These are phyloP conservation scores for Lordiphosa mommai DNA, from an alignment of 1,140 invertebrate genomes.

Conservation along the genomic window DNA sequence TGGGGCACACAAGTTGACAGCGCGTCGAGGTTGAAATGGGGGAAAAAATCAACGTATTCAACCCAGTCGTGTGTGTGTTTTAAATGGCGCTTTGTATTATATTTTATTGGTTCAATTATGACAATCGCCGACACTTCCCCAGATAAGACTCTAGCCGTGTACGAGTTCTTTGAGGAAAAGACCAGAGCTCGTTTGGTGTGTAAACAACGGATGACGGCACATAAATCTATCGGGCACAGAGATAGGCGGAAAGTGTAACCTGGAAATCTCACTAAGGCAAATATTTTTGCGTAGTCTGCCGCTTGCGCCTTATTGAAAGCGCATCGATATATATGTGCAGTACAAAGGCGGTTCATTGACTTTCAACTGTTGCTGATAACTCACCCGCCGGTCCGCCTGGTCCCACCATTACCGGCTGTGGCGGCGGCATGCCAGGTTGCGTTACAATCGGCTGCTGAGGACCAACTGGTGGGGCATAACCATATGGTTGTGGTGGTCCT, in stretches of 20 bases:
- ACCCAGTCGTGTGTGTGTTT: slow-evolving; percentile 40
- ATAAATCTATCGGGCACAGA: too few species aligned
- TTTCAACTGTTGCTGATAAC: slow-evolving; percentile 15
- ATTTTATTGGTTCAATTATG: slow-evolving; percentile 73
- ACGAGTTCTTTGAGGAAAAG: not conserved
- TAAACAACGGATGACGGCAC: not conserved
- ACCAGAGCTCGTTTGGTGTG: too few species aligned
- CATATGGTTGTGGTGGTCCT: slow-evolving; percentile 10
- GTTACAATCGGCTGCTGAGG: slow-evolving; percentile 53
- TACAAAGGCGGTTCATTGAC: not conserved
- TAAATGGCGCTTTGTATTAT: slow-evolving; percentile 72
- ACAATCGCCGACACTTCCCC: slow-evolving; percentile 27
- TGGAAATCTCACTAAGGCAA: too few species aligned
- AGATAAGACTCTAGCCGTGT: slow-evolving; percentile 47
- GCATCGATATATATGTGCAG: too few species aligned
- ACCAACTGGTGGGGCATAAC: slow-evolving; percentile 41
- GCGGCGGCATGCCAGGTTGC: slow-evolving; percentile 58
- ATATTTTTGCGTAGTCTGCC: too few species aligned
- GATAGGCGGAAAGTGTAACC: too few species aligned
- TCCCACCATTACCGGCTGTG: slow-evolving; percentile 35
- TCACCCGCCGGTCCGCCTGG: slow-evolving; percentile 47
- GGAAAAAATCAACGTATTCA: slow-evolving; percentile 48
- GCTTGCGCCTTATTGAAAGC: too few species aligned
- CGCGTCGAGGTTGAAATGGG: slow-evolving; percentile 14
- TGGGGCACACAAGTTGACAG: slow-evolving; percentile 35